Percentiles rank a stretch among this genome's conserved stretches.
These are phyloP conservation scores for Hymenochirus boettgeri DNA, from an alignment of 2,113 vertebrate species.

Conservation along the genomic window DNA sequence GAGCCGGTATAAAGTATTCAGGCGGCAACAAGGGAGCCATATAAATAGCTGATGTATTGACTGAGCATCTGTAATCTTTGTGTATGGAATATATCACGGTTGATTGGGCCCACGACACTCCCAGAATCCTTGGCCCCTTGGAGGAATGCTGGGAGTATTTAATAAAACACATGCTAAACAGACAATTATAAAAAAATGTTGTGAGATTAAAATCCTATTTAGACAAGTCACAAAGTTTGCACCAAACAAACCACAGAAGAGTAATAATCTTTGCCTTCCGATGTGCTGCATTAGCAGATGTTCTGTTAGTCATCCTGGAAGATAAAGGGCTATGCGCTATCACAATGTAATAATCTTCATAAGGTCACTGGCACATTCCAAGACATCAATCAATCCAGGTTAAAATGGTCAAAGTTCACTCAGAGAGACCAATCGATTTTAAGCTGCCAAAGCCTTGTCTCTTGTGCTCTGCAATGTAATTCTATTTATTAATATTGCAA, in stretches of 20 bases:
- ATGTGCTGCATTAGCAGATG: not conserved
- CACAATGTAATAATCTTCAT: constrained; percentile 12
- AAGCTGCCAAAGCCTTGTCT: not conserved
- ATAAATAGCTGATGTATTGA: too few relatives aligned
- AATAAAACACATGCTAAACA: too few relatives aligned
- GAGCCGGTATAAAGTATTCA: too few relatives aligned
- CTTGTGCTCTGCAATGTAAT: constrained; percentile 5
- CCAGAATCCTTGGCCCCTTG: too few relatives aligned
- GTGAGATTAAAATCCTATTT: too few relatives aligned
- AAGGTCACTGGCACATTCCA: constrained; percentile 7
- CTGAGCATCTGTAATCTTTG: too few relatives aligned
- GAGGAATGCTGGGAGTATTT: too few relatives aligned
- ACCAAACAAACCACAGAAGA: not conserved
- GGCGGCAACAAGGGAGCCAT: too few relatives aligned
- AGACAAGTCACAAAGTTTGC: not conserved
- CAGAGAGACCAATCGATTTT: constrained; percentile 13
- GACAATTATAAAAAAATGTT: too few relatives aligned
- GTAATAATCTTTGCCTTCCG: not conserved
- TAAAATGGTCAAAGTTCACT: constrained; percentile 20
- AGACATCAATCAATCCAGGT: constrained; percentile 23
- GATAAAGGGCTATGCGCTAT: not conserved
- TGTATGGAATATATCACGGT: too few relatives aligned
- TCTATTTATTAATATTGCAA: constrained; percentile 39
- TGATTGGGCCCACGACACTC: too few relatives aligned
- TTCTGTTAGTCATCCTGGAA: not conserved